Evolutionary conservation across 1,140 invertebrate genomes (phyloP), one percentile per base, ranked within the genome.

Genomic region (Pachypeltis micranthus): DNA sequence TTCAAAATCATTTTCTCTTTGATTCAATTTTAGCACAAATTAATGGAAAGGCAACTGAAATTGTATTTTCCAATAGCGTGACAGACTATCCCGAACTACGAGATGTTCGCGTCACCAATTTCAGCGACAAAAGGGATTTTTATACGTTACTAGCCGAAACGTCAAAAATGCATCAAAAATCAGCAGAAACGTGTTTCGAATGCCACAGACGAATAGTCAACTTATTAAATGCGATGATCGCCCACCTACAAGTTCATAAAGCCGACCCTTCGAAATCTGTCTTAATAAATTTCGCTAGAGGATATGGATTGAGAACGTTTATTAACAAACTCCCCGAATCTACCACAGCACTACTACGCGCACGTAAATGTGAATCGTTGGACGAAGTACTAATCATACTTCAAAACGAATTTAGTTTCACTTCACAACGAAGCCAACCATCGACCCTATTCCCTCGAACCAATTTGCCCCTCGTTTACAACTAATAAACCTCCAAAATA

Each of bases 351-450:
- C 24, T n/a, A 12, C 24, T n/a, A n/a, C 7, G 51, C 4, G 24
- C 7, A 12, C 51, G 24, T 21, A 7, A 62, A 12, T 39, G 21
- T 10, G 29, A 26, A 31, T 26, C n/a, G 21, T 39, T 31, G 29
- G 57, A 56, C 51, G 58, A 60, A 66, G 39, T 14, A 54, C 24
- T 54, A 55, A 14, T 28, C 21, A 61, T 23, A 56, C 16, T 1
- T 1, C 44, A 64, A 44, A 51, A 51, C 28, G 28, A 1, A 24
- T 27, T 47, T 25, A 12, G 39, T 27, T 57, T 44, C 14, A 16
- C n/a, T 7, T 10, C 7, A 7, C 34, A 51, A 26, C 4, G 47
- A 28, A 21, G 44, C 29, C n/a, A n/a, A n/a, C 26, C 24, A n/a
- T 39, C 34, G 7, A 39, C 7, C 34, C 34, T 10, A 7, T 39